phyloP scores from a whole-genome alignment of 2,797 vertebrate genomes.

The Acanthis flammea region DNA sequence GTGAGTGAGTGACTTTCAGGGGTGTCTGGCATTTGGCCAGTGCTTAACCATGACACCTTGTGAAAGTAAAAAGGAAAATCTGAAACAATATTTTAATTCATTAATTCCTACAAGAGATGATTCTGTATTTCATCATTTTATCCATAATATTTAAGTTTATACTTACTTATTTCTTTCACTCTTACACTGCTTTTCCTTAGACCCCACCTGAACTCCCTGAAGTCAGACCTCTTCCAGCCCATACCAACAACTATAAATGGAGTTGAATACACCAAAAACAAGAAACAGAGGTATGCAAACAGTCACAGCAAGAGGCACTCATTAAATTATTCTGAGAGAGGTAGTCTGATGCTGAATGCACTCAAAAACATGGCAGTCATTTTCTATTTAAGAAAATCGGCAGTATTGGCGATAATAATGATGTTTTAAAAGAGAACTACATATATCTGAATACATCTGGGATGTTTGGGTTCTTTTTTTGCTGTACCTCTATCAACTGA shows the following conservation, averaged over 20 bases:
- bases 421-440: background rate
- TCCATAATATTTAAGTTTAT: background rate
- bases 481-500: background rate
- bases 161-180: background rate
- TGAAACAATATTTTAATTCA: background rate
- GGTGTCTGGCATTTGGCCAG: background rate
- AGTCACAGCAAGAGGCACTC: background rate
- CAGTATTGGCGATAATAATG: background rate
- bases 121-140: background rate
- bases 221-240: slow-evolving; percentile 3
- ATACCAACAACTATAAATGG: background rate
- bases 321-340: slow-evolving; percentile 47
- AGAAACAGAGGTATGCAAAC: slow-evolving; percentile 19
- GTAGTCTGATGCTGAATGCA: background rate
- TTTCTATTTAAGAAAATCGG: slow-evolving; percentile 3
- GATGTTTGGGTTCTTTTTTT: background rate
- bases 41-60: background rate
- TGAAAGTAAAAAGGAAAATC: background rate
- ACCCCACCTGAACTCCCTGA: background rate
- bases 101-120: background rate
- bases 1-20: background rate
- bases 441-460: background rate
- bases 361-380: background rate
- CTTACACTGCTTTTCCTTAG: background rate
- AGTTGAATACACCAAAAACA: background rate